Conservation (phyloP, 2,888 invertebrate species). For the Anorthoa munda region DNA sequence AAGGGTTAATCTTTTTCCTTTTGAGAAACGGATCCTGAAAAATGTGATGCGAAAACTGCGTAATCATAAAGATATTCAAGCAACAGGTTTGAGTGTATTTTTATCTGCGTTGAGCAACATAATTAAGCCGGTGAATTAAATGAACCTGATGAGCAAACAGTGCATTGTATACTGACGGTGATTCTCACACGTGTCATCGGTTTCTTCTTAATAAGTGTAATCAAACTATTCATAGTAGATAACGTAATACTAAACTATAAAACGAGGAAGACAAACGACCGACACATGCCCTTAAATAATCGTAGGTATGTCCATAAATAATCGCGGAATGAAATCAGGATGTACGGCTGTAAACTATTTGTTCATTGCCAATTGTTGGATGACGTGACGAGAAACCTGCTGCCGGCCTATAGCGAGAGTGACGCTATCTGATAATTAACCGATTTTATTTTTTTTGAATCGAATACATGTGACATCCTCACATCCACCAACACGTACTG, state of each 20-base stretch:
- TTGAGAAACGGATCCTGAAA: background rate
- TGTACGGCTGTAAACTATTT: slow-evolving; percentile 36
- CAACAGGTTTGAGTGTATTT: background rate
- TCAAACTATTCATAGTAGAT: slow-evolving; percentile 1
- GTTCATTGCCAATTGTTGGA: slow-evolving; percentile 54
- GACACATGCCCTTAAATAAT: slow-evolving; percentile 11
- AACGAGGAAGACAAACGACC: background rate
- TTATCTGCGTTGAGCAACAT: background rate
- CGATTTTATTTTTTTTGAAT: too few species aligned
- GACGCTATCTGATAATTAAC: too few species aligned
- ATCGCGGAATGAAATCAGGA: slow-evolving; percentile 43
- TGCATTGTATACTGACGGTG: slow-evolving; percentile 8
- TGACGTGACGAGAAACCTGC: slow-evolving; percentile 55
- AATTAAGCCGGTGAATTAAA: background rate
- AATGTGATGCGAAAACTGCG: background rate
- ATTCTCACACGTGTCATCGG: background rate
- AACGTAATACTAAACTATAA: slow-evolving; percentile 3
- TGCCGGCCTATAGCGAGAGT: too few species aligned
- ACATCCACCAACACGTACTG: too few species aligned
- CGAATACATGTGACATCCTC: too few species aligned
- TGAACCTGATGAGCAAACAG: slow-evolving; percentile 12
- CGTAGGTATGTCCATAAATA: slow-evolving; percentile 23
- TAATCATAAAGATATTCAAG: background rate
- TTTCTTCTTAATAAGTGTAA: slow-evolving; percentile 2
- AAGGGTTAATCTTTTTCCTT: too few species aligned